Base-by-base conservation (phyloP, 2,113 vertebrate species). In the Collichthys lucidus region DNA sequence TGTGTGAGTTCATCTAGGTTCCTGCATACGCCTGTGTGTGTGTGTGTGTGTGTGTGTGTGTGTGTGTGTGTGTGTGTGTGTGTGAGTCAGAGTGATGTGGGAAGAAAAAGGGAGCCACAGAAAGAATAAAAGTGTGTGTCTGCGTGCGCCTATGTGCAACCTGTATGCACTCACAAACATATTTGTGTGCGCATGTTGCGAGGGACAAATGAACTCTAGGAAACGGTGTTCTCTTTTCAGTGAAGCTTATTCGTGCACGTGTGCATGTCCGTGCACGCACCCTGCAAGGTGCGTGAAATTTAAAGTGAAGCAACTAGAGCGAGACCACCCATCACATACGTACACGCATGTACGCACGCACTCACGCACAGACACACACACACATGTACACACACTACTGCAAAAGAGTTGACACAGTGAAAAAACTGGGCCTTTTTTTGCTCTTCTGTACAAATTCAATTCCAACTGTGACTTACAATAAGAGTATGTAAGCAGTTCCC, bases 401-500 rank as follows among this genome's bases (percentile, higher is more conserved):
- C 50, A 71, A 87, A 86, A 84, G 56, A 80, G 88, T 88, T 82
- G 85, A 91, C 83, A 77, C 71, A 76, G 76, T 86, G 60, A 80
- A 85, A 81, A 83, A 86, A 72, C 20, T 64, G 15, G 19, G 65
- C 62, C 56, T 56, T 84, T 29, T 29, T 89, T 72, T 89, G 81
- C 77, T 86, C 61, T 74, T 77, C 83, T 79, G 80, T 84, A 87
- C 69, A 83, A 90, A 89, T 85, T 88, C 74, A 85, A 74, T 90
- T 84, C 81, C 50, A 80, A 60, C 75, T 66, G 75, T 87, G 82
- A 80, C 56, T 86, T 72, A 86, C 74, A 84, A 83, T 78, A 79
- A 64, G 44, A 72, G 79, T 62, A 69, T 83, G 85, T 86, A 89
- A 85, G 83, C 88, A 79, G 50, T 88, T 89, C 81, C 80, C 71